phyloP scores from a whole-genome alignment of 1,140 invertebrate genomes.

The Radopholus similis region DNA sequence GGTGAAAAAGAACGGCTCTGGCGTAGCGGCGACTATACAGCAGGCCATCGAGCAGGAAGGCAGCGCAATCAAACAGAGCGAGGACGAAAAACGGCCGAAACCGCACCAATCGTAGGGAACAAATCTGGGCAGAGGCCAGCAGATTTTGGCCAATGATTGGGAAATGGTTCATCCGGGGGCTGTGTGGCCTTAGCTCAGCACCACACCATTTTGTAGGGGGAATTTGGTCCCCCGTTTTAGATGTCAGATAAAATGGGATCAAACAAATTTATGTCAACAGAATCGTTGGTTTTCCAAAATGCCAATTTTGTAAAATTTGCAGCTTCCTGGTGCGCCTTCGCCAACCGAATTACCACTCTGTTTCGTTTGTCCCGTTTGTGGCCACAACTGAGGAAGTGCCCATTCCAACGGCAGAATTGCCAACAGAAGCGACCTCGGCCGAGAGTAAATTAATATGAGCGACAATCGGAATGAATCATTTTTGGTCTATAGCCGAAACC shows the following conservation, averaged over 20 bases:
- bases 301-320: background rate
- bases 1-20: background rate
- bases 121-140: background rate
- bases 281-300: background rate
- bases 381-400: background rate
- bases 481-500: too few relatives aligned
- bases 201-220: too few relatives aligned
- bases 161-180: too few relatives aligned
- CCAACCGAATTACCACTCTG: background rate
- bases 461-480: too few relatives aligned
- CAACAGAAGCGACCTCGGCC: too few relatives aligned
- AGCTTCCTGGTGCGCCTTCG: background rate
- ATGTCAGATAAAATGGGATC: background rate
- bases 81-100: background rate
- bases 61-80: background rate
- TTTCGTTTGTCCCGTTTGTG: background rate
- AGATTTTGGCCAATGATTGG: background rate
- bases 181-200: too few relatives aligned
- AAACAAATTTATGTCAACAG: background rate
- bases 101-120: background rate
- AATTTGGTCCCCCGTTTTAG: too few relatives aligned
- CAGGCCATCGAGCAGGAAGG: background rate
- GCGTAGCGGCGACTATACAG: background rate
- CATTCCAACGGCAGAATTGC: too few relatives aligned
- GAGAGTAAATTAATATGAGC: too few relatives aligned